Evolutionary conservation across 1,140 invertebrate genomes (phyloP).

Genomic region (Zaprionus nigranus): DNA sequence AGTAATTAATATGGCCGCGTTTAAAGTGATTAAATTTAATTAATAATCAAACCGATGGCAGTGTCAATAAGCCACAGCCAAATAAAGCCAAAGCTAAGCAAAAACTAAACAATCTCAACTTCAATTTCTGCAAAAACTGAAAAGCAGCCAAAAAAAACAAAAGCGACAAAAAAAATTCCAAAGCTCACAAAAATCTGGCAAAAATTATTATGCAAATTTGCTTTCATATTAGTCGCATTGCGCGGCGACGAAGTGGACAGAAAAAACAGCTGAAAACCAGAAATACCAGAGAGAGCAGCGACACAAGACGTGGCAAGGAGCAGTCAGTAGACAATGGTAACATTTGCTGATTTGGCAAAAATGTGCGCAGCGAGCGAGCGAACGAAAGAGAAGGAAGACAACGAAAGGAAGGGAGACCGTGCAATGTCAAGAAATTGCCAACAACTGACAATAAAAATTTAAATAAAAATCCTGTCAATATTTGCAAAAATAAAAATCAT

Average conservation of each 20-base stretch:
- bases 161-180: not conserved
- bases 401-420: not conserved
- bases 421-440: conserved; percentile 67
- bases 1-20: conserved; percentile 58
- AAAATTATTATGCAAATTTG: conserved; percentile 82
- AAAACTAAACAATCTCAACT: conserved; percentile 55
- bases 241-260: conserved; percentile 50
- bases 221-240: conserved; percentile 79
- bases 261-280: conserved; percentile 10
- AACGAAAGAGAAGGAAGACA: not conserved
- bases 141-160: conserved; percentile 17
- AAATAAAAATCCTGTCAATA: conserved; percentile 80
- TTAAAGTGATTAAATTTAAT: conserved; percentile 62
- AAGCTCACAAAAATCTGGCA: conserved; percentile 60
- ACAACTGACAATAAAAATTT: conserved; percentile 68
- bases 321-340: conserved; percentile 75
- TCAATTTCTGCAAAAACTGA: conserved; percentile 42
- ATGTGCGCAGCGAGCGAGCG: conserved; percentile 43
- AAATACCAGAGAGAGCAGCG: conserved; percentile 41
- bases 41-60: conserved; percentile 36
- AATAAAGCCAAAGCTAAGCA: conserved; percentile 17
- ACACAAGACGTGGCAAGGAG: conserved; percentile 46
- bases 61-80: not conserved
- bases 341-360: conserved; percentile 80
- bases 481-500: conserved; percentile 56